Evolutionary conservation across 2,797 vertebrate genomes (phyloP).

Genomic region (Miopithecus talapoin): DNA sequence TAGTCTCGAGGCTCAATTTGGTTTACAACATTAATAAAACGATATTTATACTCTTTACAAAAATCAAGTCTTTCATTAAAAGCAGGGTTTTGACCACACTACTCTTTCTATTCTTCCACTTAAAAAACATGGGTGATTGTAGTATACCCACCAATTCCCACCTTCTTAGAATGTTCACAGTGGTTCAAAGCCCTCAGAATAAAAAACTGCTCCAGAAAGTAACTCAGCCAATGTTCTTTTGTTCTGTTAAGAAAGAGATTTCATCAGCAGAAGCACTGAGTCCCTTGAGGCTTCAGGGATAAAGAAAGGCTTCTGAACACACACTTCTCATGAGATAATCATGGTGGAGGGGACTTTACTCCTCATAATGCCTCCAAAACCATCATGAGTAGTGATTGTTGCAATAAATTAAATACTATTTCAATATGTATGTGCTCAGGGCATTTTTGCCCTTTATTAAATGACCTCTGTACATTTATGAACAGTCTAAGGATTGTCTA

Average conservation of each 20-base stretch:
- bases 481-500: slow-evolving; percentile 90
- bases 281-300: slow-evolving; percentile 85
- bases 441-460: neutral
- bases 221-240: neutral
- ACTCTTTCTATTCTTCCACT: slow-evolving; percentile 13
- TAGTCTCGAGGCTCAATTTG: neutral
- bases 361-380: slow-evolving; percentile 90
- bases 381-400: slow-evolving; percentile 82
- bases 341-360: slow-evolving; percentile 90
- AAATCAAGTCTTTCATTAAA: slow-evolving; percentile 46
- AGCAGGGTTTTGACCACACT: neutral
- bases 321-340: slow-evolving; percentile 89
- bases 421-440: neutral
- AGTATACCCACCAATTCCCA: neutral
- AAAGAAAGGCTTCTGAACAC: slow-evolving; percentile 90
- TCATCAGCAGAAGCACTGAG: neutral
- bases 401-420: slow-evolving; percentile 7
- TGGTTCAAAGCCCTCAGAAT: slow-evolving; percentile 33
- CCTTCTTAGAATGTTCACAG: neutral
- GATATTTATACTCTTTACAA: slow-evolving; percentile 44
- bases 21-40: slow-evolving; percentile 54
- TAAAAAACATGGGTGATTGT: neutral
- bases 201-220: slow-evolving; percentile 65
- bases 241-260: neutral
- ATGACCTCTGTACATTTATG: slow-evolving; percentile 90